phyloP scores from a whole-genome alignment of 1,140 invertebrate species.

The Apolygus lucorum region DNA sequence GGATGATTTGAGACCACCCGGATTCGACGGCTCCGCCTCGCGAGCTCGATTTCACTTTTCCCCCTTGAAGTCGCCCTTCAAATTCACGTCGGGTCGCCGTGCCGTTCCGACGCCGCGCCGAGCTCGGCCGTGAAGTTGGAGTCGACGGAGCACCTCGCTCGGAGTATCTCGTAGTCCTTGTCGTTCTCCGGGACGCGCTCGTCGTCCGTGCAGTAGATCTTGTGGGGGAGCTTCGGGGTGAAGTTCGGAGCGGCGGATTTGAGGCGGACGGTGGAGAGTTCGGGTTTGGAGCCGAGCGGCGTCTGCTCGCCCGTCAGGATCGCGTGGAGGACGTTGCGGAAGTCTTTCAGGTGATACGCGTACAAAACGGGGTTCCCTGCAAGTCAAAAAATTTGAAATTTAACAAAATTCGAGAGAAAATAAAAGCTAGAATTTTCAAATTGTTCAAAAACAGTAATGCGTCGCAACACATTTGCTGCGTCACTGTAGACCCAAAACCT shows the following conservation, averaged over 20 bases:
- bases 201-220: background rate
- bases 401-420: too few species aligned
- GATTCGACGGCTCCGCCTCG: too few species aligned
- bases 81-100: too few species aligned
- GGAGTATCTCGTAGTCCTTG: background rate
- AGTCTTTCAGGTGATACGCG: conserved; percentile 81
- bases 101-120: conserved; percentile 66
- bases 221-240: conserved; percentile 23
- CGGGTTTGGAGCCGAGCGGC: background rate
- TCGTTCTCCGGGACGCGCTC: background rate
- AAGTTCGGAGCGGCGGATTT: conserved; percentile 13
- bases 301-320: conserved; percentile 27
- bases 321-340: conserved; percentile 53
- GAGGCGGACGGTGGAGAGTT: background rate
- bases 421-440: background rate
- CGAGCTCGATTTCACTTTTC: too few species aligned
- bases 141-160: background rate
- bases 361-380: conserved; percentile 70
- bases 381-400: too few species aligned
- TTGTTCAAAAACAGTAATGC: background rate
- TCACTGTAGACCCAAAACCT: background rate
- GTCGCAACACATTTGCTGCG: background rate
- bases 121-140: background rate
- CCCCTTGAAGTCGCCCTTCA: too few species aligned
- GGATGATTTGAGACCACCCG: too few species aligned